Percentiles rank a stretch among this genome's conserved stretches.
These are phyloP conservation scores for Scaptomyza cyrtandrae DNA, from an alignment of 2,888 invertebrate genomes.

Conservation along the genomic window DNA sequence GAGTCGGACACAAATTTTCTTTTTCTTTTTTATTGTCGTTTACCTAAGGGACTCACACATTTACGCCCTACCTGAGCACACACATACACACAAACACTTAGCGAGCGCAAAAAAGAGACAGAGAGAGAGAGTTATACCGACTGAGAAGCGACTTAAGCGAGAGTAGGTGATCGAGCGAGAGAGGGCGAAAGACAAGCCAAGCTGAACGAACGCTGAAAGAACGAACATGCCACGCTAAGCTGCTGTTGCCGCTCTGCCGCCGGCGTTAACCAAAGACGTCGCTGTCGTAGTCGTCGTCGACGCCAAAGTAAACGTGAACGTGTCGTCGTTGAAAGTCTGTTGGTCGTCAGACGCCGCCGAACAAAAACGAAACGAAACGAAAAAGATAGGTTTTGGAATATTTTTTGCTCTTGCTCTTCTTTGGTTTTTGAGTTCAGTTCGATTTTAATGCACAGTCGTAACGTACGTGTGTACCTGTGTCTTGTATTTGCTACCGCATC, in stretches of 20 bases:
- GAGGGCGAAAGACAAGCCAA: constrained; percentile 74
- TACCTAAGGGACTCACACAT: constrained; percentile 74
- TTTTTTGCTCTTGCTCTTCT: constrained; percentile 83
- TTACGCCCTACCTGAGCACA: constrained; percentile 55
- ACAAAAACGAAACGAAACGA: constrained; percentile 59
- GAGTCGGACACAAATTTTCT: constrained; percentile 79
- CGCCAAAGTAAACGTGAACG: constrained; percentile 41
- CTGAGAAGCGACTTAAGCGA: constrained; percentile 26
- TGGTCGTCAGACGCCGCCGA: constrained; percentile 49
- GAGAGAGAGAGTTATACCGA: constrained; percentile 1
- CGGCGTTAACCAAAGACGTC: constrained; percentile 73
- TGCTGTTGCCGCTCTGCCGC: constrained; percentile 78
- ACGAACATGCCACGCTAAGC: constrained; percentile 79
- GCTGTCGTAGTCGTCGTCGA: constrained; percentile 44
- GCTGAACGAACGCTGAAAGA: constrained; percentile 81
- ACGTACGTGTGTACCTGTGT: constrained; percentile 69
- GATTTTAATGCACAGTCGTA: constrained; percentile 81
- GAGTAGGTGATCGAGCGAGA: constrained; percentile 12
- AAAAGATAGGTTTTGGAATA: constrained; percentile 83
- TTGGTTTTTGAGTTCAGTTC: constrained; percentile 83
- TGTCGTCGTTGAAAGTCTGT: constrained; percentile 68
- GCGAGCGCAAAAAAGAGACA: constrained; percentile 16
- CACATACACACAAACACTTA: constrained; percentile 10
- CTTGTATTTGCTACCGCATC: constrained; percentile 30
- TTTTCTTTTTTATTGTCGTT: constrained; percentile 62